Percentiles rank a stretch among this genome's conserved stretches.
phyloP scores from a whole-genome alignment of 1,140 invertebrate species.

The Ephestia elutella region DNA sequence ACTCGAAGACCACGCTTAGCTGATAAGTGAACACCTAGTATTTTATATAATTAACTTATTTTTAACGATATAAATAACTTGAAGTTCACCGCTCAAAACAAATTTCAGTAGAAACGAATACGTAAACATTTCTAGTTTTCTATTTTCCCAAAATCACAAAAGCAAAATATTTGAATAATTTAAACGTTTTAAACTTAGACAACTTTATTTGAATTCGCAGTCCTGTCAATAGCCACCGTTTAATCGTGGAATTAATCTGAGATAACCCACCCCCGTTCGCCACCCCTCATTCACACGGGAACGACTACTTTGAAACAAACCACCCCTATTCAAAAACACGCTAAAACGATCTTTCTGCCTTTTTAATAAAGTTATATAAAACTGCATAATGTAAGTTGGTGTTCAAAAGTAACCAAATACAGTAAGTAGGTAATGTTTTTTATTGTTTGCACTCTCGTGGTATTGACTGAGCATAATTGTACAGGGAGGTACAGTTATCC shows the following conservation, averaged over 20 bases:
- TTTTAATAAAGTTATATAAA: constrained; percentile 12
- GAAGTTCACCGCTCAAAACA: no score
- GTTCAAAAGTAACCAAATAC: constrained; percentile 7
- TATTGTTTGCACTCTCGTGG: constrained; percentile 24
- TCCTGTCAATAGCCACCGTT: constrained; percentile 8
- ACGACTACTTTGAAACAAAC: constrained; percentile 8
- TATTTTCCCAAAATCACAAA: constrained; percentile 7
- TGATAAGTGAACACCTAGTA: no score
- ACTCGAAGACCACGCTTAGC: no score
- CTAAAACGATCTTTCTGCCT: constrained; percentile 16
- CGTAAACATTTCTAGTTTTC: no score
- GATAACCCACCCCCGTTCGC: constrained; percentile 5
- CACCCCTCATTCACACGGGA: constrained; percentile 30
- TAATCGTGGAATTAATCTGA: not conserved
- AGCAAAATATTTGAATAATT: no score
- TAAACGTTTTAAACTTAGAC: not conserved
- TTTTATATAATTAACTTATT: no score
- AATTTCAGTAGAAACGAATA: no score
- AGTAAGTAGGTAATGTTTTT: constrained; percentile 15
- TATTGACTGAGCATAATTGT: constrained; percentile 21
- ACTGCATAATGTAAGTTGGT: not conserved
- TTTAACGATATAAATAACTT: no score
- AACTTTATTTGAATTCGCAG: not conserved
- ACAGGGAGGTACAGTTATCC: not conserved
- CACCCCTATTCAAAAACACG: constrained; percentile 4